phyloP scores from a whole-genome alignment of 2,797 vertebrate genomes.

The Rhodeus uyekii region DNA sequence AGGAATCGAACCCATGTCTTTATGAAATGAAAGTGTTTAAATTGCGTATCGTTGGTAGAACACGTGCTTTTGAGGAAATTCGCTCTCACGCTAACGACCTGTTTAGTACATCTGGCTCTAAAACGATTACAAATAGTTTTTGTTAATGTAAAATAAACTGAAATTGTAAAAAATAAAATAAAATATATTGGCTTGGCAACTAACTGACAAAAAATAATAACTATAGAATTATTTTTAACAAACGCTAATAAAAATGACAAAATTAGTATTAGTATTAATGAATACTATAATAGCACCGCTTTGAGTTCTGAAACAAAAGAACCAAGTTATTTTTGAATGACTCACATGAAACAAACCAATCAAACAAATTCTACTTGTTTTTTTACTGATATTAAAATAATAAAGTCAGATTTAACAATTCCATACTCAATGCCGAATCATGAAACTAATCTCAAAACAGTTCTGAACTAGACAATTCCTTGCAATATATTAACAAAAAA shows the following conservation, averaged over 20 bases:
- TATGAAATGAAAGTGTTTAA: too few relatives aligned
- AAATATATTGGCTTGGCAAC: not conserved
- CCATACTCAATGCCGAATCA: not conserved
- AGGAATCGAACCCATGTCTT: too few relatives aligned
- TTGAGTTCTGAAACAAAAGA: not conserved
- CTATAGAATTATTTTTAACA: not conserved
- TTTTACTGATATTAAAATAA: not conserved
- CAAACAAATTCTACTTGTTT: not conserved
- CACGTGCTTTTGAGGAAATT: too few relatives aligned
- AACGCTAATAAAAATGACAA: not conserved
- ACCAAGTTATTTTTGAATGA: not conserved
- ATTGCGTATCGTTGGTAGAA: too few relatives aligned
- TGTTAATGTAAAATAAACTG: not conserved
- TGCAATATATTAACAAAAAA: not conserved
- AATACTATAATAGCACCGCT: not conserved
- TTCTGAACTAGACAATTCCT: not conserved
- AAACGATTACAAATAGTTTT: not conserved
- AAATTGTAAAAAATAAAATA: not conserved
- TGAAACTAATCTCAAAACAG: not conserved
- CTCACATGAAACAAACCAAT: not conserved
- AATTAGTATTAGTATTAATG: too few relatives aligned
- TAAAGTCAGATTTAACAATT: not conserved
- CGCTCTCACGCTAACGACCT: too few relatives aligned
- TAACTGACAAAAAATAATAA: too few relatives aligned
- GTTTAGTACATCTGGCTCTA: too few relatives aligned